Evolutionary conservation across 2,888 invertebrate genomes (phyloP).

Genomic region (Temnothorax ravouxi): DNA sequence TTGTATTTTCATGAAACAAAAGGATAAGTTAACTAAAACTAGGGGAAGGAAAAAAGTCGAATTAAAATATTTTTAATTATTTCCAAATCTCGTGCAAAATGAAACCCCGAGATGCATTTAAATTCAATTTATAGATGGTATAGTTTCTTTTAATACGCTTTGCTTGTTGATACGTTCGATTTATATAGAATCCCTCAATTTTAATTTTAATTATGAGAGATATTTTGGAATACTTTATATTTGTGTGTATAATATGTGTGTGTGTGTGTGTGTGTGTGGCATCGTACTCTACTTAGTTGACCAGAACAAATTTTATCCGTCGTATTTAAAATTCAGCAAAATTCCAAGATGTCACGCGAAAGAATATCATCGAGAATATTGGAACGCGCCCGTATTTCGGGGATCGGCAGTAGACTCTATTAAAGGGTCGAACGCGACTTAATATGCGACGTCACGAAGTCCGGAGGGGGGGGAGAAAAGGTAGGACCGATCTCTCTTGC

Average conservation of each 20-base stretch:
- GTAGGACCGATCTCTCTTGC: conserved; percentile 35
- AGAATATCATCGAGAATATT: conserved; percentile 78
- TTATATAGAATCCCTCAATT: background rate
- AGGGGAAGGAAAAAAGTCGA: background rate
- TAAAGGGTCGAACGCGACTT: conserved; percentile 81
- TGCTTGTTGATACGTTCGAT: background rate
- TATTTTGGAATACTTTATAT: background rate
- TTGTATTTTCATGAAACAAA: background rate
- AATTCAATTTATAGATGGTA: background rate
- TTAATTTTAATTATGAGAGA: background rate
- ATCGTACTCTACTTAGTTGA: background rate
- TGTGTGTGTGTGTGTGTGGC: too few relatives aligned
- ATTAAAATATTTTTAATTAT: background rate
- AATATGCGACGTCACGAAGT: conserved; percentile 84
- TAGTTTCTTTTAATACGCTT: background rate
- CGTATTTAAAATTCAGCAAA: conserved; percentile 38
- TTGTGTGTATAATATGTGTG: too few relatives aligned
- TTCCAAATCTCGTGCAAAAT: background rate
- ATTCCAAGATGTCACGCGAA: conserved; percentile 57
- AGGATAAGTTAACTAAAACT: background rate
- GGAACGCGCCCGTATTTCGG: conserved; percentile 66
- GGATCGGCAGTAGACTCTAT: conserved; percentile 74
- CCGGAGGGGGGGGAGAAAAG: conserved; percentile 59
- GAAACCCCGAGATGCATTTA: background rate
- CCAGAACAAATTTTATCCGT: background rate